These are phyloP conservation scores for Microcebus ravelobensis DNA, from an alignment of 2,113 vertebrate species.

Conservation along the genomic window DNA sequence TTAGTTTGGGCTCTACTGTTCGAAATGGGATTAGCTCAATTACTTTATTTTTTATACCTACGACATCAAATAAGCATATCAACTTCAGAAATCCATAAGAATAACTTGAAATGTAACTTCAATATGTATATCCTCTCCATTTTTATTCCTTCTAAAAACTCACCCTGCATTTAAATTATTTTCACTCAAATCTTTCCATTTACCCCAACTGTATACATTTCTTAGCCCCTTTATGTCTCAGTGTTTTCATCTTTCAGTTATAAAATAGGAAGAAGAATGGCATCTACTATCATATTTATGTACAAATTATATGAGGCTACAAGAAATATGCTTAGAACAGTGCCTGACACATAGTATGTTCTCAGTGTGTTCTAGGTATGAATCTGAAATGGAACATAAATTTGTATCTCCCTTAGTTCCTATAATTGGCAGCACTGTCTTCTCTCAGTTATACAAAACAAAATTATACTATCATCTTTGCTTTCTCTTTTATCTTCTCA, in stretches of 20 bases:
- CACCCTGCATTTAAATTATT: background rate
- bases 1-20: background rate
- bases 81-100: conserved; percentile 32
- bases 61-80: background rate
- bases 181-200: background rate
- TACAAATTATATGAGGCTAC: background rate
- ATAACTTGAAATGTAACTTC: background rate
- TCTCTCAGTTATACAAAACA: background rate
- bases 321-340: background rate
- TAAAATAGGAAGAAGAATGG: background rate
- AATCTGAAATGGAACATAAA: background rate
- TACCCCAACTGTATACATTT: background rate
- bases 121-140: background rate
- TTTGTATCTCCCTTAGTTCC: background rate
- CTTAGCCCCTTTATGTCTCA: background rate
- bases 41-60: conserved; percentile 6
- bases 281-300: background rate
- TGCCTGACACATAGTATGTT: background rate
- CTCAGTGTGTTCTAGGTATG: background rate
- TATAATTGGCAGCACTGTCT: background rate
- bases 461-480: background rate
- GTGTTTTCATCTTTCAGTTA: background rate
- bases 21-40: conserved; percentile 38
- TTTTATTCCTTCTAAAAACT: background rate
- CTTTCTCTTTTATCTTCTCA: background rate